Conservation (phyloP, 2,113 vertebrate genomes). For the Petroica traversi region DNA sequence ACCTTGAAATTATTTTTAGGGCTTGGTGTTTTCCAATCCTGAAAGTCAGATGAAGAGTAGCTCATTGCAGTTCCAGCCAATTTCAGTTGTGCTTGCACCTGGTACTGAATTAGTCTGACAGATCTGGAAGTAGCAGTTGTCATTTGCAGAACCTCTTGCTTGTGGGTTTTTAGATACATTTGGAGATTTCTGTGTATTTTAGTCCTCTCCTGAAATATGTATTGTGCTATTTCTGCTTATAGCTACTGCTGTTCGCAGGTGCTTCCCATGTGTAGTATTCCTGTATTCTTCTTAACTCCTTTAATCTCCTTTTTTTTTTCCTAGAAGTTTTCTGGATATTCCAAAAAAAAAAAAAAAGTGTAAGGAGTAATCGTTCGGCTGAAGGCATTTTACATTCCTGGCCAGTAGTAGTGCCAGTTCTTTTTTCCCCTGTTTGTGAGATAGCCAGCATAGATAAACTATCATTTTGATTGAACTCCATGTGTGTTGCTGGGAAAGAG, state of each 20-base stretch:
- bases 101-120: slow-evolving; percentile 1
- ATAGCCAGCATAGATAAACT: not conserved
- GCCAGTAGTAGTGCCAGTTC: not conserved
- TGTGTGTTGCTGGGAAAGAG: not conserved
- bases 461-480: not conserved
- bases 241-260: not conserved
- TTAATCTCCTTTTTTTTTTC: not conserved
- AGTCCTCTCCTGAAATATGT: not conserved
- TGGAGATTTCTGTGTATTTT: not conserved
- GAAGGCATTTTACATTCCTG: not conserved
- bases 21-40: not conserved
- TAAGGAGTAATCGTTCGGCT: not conserved
- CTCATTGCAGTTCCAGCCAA: not conserved
- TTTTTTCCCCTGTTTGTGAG: not conserved
- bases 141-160: not conserved
- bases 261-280: not conserved
- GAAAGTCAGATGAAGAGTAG: not conserved
- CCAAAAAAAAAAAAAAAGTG: not conserved
- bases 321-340: not conserved
- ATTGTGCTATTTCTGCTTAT: not conserved
- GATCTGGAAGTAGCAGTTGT: not conserved
- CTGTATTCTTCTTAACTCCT: not conserved
- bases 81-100: slow-evolving; percentile 23
- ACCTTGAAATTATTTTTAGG: slow-evolving; percentile 53
- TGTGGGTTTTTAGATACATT: not conserved